Conservation (phyloP, 2,797 vertebrate species). For the Alfaro cultratus region DNA sequence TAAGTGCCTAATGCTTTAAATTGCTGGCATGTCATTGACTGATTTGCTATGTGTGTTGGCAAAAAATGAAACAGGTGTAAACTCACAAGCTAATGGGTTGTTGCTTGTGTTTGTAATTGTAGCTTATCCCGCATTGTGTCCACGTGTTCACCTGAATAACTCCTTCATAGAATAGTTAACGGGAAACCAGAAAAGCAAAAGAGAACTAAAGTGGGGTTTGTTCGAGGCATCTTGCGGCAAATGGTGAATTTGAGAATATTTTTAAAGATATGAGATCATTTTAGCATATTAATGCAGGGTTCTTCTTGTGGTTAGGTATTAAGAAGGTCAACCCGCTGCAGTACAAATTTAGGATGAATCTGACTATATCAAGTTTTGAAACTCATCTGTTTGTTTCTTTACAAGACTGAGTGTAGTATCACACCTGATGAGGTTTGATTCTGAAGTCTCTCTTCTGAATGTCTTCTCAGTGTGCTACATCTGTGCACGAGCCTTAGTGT, state of each 20-base stretch:
- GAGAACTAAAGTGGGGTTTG: background rate
- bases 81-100: background rate
- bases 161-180: background rate
- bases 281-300: background rate
- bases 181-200: background rate
- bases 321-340: constrained; percentile 21
- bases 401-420: constrained; percentile 37
- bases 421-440: constrained; percentile 38
- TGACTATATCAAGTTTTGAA: constrained; percentile 25
- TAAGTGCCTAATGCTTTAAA: background rate
- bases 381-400: constrained; percentile 25
- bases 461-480: background rate
- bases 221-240: background rate
- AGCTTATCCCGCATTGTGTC: background rate
- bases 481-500: background rate
- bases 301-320: constrained; percentile 45
- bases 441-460: constrained; percentile 33
- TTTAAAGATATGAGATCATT: background rate
- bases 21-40: background rate
- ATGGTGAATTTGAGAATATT: background rate
- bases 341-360: constrained; percentile 50
- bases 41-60: background rate
- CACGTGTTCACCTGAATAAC: background rate
- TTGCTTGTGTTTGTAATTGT: background rate
- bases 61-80: background rate